These are phyloP conservation scores for Struthio camelus DNA, from an alignment of 2,113 vertebrate species.

Conservation along the genomic window DNA sequence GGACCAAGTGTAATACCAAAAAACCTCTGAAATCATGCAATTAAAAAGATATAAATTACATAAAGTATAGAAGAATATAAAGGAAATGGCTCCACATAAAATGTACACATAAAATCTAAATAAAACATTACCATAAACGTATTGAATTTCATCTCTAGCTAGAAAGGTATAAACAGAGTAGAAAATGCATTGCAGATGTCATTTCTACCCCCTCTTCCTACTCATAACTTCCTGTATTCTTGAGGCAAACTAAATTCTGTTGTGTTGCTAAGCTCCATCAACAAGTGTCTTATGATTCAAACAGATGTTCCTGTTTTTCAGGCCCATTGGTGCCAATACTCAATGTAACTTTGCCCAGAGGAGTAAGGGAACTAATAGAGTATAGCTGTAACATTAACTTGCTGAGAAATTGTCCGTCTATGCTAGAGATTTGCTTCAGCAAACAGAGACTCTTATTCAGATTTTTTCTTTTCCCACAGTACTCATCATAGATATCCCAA, in stretches of 20 bases:
- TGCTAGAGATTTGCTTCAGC: constrained; percentile 25
- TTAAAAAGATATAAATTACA: neutral
- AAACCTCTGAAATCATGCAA: neutral
- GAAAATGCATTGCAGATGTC: neutral
- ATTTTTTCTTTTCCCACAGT: neutral
- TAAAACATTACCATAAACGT: accelerated
- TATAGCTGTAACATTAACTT: constrained; percentile 1
- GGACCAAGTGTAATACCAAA: neutral
- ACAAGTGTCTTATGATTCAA: constrained; percentile 18
- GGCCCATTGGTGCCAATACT: neutral
- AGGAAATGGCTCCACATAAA: neutral
- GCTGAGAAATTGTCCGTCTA: constrained; percentile 29
- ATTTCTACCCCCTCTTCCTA: neutral
- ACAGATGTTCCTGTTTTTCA: constrained; percentile 28
- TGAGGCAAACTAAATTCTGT: neutral
- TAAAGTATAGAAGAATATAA: neutral
- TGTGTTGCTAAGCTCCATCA: neutral
- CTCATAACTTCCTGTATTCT: neutral
- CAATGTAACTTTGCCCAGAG: constrained; percentile 18
- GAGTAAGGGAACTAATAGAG: constrained; percentile 15
- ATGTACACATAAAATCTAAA: neutral
- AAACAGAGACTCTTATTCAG: neutral
- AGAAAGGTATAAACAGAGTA: neutral
- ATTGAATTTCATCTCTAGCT: neutral
- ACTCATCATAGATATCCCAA: neutral